Evolutionary conservation across 1,140 invertebrate species (phyloP), one percentile per base, ranked within the genome.

Genomic region (Hyles vespertilio): DNA sequence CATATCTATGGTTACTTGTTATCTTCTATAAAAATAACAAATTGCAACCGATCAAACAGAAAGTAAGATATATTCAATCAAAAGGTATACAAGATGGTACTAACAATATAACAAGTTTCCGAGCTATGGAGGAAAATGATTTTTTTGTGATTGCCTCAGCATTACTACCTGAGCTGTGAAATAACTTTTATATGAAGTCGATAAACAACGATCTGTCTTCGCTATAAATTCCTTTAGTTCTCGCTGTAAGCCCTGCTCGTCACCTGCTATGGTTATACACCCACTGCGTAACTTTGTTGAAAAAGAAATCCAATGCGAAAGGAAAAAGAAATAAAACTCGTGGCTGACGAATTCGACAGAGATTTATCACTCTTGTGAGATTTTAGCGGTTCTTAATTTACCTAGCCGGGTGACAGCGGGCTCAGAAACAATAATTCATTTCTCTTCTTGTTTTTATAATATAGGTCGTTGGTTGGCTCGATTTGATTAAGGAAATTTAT

Each of bases 291-390:
- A 69, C 72, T 71, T 74, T 71, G 62, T 74, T 68, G 32, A 47
- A 67, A 64, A 67, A 67, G 61, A 67, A 73, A 66, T 50, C 51
- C 53, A 12, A 45, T 47, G 49, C 46, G 58, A 70, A 64, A 56
- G 55, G 52, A 48, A 58, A 70, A 68, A 67, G 64, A 66, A 70
- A 74, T 66, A 65, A 70, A 72, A 75, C 65, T 70, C 67, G 65
- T 68, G 53, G 65, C 70, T 75, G 72, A 75, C 70, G 70, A 75
- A 75, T 72, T 72, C 67, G 72, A 75, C 72, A 70, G 59, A 70
- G 70, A 75, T 75, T 72, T 75, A 75, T 72, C 65, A 69, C 70
- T 62, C 67, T 54, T 48, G 57, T 48, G 65, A 69, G 57, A 53
- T 71, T 71, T 74, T 67, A 69, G 62, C 66, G 57, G 54, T 61